Percentiles rank a stretch among this genome's conserved stretches.
Evolutionary conservation across 2,888 invertebrate species (phyloP).

Genomic region (Drosophila nr. perissopoda): DNA sequence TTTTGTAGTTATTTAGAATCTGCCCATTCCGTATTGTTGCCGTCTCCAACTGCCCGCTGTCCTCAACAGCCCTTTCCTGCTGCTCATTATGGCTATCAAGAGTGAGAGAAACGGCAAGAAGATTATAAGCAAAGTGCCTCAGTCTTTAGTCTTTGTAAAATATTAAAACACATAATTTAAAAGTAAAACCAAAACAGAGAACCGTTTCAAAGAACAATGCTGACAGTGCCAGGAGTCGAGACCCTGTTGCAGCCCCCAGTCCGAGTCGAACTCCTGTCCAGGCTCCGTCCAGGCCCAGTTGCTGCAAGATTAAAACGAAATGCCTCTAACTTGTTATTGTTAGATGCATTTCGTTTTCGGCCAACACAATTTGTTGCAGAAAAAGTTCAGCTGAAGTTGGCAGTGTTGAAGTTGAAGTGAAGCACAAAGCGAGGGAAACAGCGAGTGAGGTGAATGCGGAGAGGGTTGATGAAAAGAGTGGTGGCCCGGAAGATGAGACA

Average conservation of each 20-base stretch:
- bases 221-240: conserved; percentile 34
- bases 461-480: background rate
- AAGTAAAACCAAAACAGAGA: conserved; percentile 38
- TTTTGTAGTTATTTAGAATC: conserved; percentile 34
- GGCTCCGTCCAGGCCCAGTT: conserved; percentile 15
- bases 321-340: conserved; percentile 42
- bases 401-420: conserved; percentile 25
- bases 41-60: background rate
- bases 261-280: background rate
- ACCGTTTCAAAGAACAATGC: conserved; percentile 47
- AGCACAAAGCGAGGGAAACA: background rate
- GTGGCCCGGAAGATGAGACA: background rate
- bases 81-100: conserved; percentile 58
- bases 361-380: conserved; percentile 71
- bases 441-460: background rate
- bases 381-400: conserved; percentile 66
- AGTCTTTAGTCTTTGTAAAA: conserved; percentile 77
- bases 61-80: conserved; percentile 10
- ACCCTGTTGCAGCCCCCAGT: conserved; percentile 1
- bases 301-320: conserved; percentile 65
- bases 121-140: conserved; percentile 73
- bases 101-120: conserved; percentile 27
- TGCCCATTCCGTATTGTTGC: conserved; percentile 3
- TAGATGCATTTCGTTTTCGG: conserved; percentile 6
- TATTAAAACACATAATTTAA: conserved; percentile 79